Evolutionary conservation across 2,888 invertebrate genomes (phyloP).

Genomic region (Andricus curvator): DNA sequence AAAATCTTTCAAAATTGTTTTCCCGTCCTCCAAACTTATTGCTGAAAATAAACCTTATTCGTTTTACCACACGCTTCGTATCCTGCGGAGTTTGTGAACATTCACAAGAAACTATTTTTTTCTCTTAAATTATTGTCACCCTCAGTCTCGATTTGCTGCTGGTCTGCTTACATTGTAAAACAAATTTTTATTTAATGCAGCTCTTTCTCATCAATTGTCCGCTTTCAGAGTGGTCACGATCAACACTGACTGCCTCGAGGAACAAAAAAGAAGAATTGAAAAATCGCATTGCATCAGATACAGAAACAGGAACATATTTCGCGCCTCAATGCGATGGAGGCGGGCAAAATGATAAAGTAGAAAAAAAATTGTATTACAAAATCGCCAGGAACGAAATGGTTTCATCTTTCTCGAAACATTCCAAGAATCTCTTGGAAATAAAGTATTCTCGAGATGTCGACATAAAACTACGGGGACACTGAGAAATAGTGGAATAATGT

Average conservation of each 20-base stretch:
- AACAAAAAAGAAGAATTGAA: conserved; percentile 5
- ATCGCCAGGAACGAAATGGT: neutral
- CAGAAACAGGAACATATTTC: conserved; percentile 26
- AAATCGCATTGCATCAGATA: conserved; percentile 24
- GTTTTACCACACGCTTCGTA: neutral
- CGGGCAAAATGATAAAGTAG: conserved; percentile 15
- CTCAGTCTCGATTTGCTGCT: neutral
- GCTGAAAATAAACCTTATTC: conserved; percentile 1
- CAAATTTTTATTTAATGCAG: conserved; percentile 29
- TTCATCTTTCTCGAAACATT: conserved; percentile 29
- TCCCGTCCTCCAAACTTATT: conserved; percentile 11
- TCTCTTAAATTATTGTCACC: neutral
- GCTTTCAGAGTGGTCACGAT: conserved; percentile 15
- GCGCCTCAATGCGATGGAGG: conserved; percentile 1
- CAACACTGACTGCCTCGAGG: conserved; percentile 10
- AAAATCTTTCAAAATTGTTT: conserved; percentile 11
- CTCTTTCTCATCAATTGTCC: conserved; percentile 16
- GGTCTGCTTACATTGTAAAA: conserved; percentile 5
- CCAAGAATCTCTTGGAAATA: neutral
- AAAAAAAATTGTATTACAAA: neutral
- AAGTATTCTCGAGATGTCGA: conserved; percentile 28
- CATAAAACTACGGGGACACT: conserved; percentile 19
- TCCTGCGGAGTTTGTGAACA: neutral
- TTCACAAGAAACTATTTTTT: conserved; percentile 2
- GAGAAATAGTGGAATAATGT: conserved; percentile 22